Percentiles rank a stretch among this genome's conserved stretches.
phyloP scores from a whole-genome alignment of 1,140 invertebrate species.

The Laodelphax striatellus region DNA sequence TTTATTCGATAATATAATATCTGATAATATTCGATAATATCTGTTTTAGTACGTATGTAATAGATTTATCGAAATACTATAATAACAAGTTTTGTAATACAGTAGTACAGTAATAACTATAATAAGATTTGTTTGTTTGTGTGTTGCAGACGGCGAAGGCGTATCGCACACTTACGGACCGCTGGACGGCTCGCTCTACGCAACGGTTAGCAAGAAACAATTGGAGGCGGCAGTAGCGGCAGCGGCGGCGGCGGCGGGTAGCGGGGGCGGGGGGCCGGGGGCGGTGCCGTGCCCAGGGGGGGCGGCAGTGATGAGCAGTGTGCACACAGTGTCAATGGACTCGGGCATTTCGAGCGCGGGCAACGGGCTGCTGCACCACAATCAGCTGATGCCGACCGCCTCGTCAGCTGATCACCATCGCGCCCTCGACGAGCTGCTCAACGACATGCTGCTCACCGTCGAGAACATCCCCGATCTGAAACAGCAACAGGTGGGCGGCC shows the following conservation, averaged over 20 bases:
- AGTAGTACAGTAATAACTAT: too few relatives aligned
- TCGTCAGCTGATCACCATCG: constrained; percentile 31
- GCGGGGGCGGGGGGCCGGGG: constrained; percentile 33
- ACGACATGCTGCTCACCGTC: constrained; percentile 71
- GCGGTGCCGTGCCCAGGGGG: constrained; percentile 8
- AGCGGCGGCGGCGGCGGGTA: constrained; percentile 32
- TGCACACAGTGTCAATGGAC: constrained; percentile 72
- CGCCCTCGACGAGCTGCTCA: constrained; percentile 59
- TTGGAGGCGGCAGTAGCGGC: constrained; percentile 34
- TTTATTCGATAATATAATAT: too few relatives aligned
- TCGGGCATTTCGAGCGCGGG: constrained; percentile 66
- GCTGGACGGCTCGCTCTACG: constrained; percentile 80
- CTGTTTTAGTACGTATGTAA: not conserved
- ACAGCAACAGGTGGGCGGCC: constrained; percentile 16
- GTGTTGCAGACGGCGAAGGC: constrained; percentile 19
- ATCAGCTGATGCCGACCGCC: constrained; percentile 31
- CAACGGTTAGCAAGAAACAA: constrained; percentile 53
- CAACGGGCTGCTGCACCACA: constrained; percentile 31
- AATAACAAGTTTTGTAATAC: too few relatives aligned
- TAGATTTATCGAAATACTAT: too few relatives aligned
- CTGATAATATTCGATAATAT: too few relatives aligned
- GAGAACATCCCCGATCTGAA: constrained; percentile 56
- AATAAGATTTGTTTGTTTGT: not conserved
- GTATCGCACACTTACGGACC: constrained; percentile 62
- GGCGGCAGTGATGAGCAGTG: constrained; percentile 29